Evolutionary conservation across 1,140 invertebrate species (phyloP), one percentile per base, ranked within the genome.

Genomic region (Hypsibius dujardini): DNA sequence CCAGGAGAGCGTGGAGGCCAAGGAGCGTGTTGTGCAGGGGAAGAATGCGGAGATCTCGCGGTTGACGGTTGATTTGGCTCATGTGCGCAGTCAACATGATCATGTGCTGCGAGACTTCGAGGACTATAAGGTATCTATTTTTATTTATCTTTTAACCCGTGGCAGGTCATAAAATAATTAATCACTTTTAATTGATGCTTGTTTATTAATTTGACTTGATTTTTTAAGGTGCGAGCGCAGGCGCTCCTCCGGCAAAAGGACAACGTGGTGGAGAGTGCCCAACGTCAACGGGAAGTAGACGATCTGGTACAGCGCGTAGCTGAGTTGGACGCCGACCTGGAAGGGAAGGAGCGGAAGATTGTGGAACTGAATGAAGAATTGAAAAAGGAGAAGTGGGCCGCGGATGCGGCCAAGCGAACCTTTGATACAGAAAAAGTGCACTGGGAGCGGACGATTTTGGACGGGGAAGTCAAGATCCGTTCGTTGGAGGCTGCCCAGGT

Each of bases 221-320:
- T 1, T 0, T 28, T 28, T 28, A 28, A 28, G 28, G 74, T 73
- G 28, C 72, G 73, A n/a, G 73, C 73, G 59, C 71, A 74, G 47
- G 59, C 62, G 72, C 71, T 73, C 14, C 59, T 71, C 59, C 45
- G 1, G 45, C 59, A 1, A 47, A 14, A 47, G 72, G 46, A 42
- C 1, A 56, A 42, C 59, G 2, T 15, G 59, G 28, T 45, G 0
- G 47, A 73, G 3, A 3, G 46, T 15, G 72, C 62, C 69, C 45
- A n/a, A n/a, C 72, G 69, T n/a, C 46, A 72, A 42, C 71, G 72
- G 47, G 73, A 73, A 46, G 59, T 70, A 1, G 73, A 73, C 12
- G 73, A 73, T 42, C 46, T 72, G 69, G 42, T 46, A 2, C 67
- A 40, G 2, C 45, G 70, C 15, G 40, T 40, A 2, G 42, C 46